Evolutionary conservation across 2,797 vertebrate species (phyloP).

Genomic region (Acanthornis magna): DNA sequence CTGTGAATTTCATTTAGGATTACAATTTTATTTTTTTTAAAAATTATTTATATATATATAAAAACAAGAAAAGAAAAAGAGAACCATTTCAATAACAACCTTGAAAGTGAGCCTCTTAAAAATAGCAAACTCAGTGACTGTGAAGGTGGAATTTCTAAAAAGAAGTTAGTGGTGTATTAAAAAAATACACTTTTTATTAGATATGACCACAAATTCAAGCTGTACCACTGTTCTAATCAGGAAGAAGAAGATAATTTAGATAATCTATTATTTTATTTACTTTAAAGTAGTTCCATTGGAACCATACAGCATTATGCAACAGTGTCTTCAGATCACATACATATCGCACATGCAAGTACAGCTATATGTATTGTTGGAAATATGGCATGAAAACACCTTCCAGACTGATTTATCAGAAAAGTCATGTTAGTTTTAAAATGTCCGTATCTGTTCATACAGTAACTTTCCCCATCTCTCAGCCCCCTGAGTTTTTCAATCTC

Average conservation of each 20-base stretch:
- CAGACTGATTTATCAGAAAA: not conserved
- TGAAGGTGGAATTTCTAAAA: not conserved
- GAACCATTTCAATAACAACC: not conserved
- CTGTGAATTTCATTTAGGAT: not conserved
- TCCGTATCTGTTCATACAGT: fast-evolving
- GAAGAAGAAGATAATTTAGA: not conserved
- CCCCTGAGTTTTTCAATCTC: not conserved
- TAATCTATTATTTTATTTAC: not conserved
- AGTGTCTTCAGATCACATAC: not conserved
- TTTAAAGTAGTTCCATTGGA: not conserved
- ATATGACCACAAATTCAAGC: not conserved
- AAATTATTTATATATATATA: too few species aligned
- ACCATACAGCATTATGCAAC: not conserved
- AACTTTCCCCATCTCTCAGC: not conserved
- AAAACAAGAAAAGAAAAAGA: not conserved
- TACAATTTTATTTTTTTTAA: too few species aligned
- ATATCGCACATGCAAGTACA: not conserved
- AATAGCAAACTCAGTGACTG: not conserved
- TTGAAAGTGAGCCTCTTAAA: not conserved
- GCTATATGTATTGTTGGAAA: not conserved
- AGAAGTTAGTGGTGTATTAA: not conserved
- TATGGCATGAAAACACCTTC: not conserved
- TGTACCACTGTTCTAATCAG: not conserved
- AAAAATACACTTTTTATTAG: not conserved
- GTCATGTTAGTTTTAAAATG: not conserved